phyloP scores from a whole-genome alignment of 1,140 invertebrate species.

The Agraylea sexmaculata region DNA sequence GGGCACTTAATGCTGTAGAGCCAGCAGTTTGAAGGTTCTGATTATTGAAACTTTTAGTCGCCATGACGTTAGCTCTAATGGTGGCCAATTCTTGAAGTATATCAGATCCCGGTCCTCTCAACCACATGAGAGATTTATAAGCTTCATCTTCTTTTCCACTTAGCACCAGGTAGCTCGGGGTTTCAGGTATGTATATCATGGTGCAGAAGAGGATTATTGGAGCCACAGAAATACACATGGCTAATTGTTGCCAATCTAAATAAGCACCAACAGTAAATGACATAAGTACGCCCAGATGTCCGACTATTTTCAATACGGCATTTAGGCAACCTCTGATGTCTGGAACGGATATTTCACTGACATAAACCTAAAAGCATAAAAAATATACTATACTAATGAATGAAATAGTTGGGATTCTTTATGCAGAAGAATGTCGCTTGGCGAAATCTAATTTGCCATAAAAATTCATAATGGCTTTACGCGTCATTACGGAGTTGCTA shows the following conservation, averaged over 20 bases:
- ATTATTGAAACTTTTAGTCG: constrained; percentile 39
- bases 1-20: constrained; percentile 32
- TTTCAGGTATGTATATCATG: constrained; percentile 53
- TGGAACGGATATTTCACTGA: constrained; percentile 83
- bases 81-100: constrained; percentile 58
- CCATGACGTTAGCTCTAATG: constrained; percentile 52
- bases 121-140: constrained; percentile 62
- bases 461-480: no score
- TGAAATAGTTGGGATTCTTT: no score
- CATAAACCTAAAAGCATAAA: constrained; percentile 59
- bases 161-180: constrained; percentile 54
- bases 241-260: constrained; percentile 73
- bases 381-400: constrained; percentile 10
- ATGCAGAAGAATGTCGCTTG: no score
- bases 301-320: constrained; percentile 73
- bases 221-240: constrained; percentile 63
- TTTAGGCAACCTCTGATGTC: constrained; percentile 77
- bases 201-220: constrained; percentile 45
- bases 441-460: no score
- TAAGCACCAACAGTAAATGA: constrained; percentile 74
- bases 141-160: constrained; percentile 54
- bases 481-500: no score
- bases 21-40: constrained; percentile 31
- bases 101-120: constrained; percentile 63
- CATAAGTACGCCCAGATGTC: constrained; percentile 72